A percentile compares a stretch with the other conserved stretches of the same genome.
Conservation (phyloP, 2,113 vertebrate genomes). For the Proteles cristata region DNA sequence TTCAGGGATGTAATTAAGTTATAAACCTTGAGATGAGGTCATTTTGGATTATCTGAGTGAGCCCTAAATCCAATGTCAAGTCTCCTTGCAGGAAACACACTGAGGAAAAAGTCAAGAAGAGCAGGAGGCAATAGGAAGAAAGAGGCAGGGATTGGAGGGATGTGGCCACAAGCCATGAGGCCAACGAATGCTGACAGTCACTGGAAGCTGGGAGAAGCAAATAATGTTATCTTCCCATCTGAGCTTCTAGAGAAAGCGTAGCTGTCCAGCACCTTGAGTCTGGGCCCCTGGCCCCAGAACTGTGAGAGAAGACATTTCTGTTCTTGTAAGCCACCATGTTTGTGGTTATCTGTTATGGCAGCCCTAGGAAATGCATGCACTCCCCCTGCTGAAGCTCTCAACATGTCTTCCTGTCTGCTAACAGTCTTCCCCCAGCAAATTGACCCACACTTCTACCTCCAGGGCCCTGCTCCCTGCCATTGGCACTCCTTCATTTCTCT, state of each 20-base stretch:
- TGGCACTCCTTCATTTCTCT: neutral
- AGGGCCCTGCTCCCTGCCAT: neutral
- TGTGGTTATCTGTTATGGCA: neutral
- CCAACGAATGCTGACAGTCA: neutral
- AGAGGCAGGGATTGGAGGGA: neutral
- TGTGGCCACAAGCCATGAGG: neutral
- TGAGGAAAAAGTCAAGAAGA: neutral
- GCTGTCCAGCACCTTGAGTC: neutral
- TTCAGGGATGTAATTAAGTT: neutral
- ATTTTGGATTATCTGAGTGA: neutral
- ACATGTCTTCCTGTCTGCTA: neutral
- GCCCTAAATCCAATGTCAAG: neutral
- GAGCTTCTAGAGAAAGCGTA: neutral
- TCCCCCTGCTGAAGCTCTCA: neutral
- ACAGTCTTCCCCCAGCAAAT: neutral
- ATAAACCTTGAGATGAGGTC: neutral
- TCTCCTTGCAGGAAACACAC: neutral
- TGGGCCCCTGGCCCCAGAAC: neutral
- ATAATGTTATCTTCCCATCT: neutral
- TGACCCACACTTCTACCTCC: neutral
- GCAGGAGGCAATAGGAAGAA: neutral
- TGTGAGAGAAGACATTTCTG: neutral
- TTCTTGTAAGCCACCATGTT: neutral
- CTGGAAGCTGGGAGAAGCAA: neutral
- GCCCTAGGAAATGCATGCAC: neutral